Base-by-base conservation (phyloP, 2,888 invertebrate genomes). In the Phoenoteleia sp. region DNA sequence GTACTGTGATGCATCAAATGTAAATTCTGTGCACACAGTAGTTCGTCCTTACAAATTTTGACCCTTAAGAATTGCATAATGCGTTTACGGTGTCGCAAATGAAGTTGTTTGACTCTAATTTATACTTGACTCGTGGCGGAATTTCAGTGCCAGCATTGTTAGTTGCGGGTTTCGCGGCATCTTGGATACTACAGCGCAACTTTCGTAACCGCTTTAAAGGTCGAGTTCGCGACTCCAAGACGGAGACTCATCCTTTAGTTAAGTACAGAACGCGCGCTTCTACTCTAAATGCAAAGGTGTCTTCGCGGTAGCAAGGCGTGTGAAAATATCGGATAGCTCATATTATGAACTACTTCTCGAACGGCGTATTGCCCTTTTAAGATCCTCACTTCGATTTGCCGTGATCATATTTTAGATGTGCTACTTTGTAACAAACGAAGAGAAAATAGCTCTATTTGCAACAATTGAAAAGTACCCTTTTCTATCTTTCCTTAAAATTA, bases 191-290 rank as follows among this genome's bases (percentile, higher is more conserved):
- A 27, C 71, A 17, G 33, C 64, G 66, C 76, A 72, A 79, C 72
- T 86, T 86, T 86, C 86, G 83, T 85, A 85, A 85, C 77, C 77
- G 71, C 88, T 60, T 88, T 89, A 90, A 90, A 90, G 90, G 90
- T 90, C 88, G 90, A 89, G 90, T 90, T 81, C 81, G 81, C 81
- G 87, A 88, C 87, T 88, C 80, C 67, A 85, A 85, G 86, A 85
- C 39, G 54, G 36, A 81, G 83, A 52, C 81, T 81, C 86, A 84
- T 88, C 87, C 82, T 84, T 87, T 76, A 64, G 69, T 82, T 60
- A 82, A 82, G 81, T 69, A 79, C 77, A 62, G 84, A 72, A 54
- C 60, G 69, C 74, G 76, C 66, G 69, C 75, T 81, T 81, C 81
- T 81, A 84, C 71, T 85, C 83, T 81, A 86, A 86, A 86, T 84